phyloP scores from a whole-genome alignment of 2,113 vertebrate species.

The Pao palembangensis region DNA sequence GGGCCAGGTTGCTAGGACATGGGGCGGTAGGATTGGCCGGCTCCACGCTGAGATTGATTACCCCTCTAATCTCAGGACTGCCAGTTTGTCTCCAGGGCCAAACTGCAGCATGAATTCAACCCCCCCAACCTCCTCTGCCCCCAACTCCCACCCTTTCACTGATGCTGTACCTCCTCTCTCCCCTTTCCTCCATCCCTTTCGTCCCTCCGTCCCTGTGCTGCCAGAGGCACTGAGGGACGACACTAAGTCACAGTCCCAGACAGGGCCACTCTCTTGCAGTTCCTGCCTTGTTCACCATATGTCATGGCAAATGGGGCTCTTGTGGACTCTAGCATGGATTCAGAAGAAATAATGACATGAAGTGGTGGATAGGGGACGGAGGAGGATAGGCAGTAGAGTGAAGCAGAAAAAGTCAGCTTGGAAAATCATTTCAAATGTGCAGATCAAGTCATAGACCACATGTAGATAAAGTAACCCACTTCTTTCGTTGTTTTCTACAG shows the following conservation, averaged over 20 bases:
- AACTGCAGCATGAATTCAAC: constrained; percentile 47
- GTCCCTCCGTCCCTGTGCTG: constrained; percentile 68
- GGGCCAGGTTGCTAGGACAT: constrained; percentile 61
- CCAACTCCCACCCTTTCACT: constrained; percentile 45
- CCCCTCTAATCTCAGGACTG: constrained; percentile 66
- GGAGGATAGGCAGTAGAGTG: constrained; percentile 28
- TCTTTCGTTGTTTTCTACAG: constrained; percentile 17
- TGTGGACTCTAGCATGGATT: constrained; percentile 54
- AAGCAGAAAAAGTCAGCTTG: constrained; percentile 10
- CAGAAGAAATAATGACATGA: constrained; percentile 28
- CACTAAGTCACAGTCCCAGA: constrained; percentile 74
- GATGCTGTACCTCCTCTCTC: constrained; percentile 50
- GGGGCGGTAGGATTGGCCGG: constrained; percentile 58
- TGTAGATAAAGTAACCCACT: background rate
- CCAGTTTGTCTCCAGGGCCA: constrained; percentile 71
- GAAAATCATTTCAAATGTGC: constrained; percentile 15
- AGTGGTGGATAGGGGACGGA: constrained; percentile 36
- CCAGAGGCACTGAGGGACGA: constrained; percentile 70
- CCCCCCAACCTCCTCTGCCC: constrained; percentile 27
- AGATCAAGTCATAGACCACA: constrained; percentile 14
- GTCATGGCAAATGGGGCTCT: constrained; percentile 70
- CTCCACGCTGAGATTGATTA: constrained; percentile 74
- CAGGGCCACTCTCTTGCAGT: constrained; percentile 68
- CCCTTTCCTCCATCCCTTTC: constrained; percentile 61
- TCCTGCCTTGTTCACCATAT: constrained; percentile 62